A percentile compares a stretch with the other conserved stretches of the same genome.
phyloP scores from a whole-genome alignment of 2,797 vertebrate species.

The Lithobates sylvaticus region DNA sequence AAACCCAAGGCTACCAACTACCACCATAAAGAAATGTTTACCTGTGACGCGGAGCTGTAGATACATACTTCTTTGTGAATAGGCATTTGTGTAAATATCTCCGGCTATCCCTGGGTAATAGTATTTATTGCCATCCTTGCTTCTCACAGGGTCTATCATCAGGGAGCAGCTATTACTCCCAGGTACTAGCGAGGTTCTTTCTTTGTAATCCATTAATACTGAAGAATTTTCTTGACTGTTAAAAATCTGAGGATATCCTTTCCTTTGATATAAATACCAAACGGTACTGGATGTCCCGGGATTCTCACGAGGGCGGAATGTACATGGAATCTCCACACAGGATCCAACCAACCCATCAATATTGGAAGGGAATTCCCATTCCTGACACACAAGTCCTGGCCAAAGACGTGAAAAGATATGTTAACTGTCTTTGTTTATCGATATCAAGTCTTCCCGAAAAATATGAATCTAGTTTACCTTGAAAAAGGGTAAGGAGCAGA shows the following conservation, averaged over 20 bases:
- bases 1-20: not conserved
- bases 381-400: not conserved
- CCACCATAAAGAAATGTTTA: not conserved
- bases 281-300: conserved; percentile 49
- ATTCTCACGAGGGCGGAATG: conserved; percentile 66
- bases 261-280: conserved; percentile 64
- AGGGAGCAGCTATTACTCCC: not conserved
- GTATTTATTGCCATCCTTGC: not conserved
- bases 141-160: conserved; percentile 5
- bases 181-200: conserved; percentile 69
- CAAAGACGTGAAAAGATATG: not conserved
- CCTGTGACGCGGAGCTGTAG: not conserved
- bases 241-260: conserved; percentile 68
- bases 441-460: too few species aligned
- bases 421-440: too few species aligned
- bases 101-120: not conserved
- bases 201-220: conserved; percentile 70
- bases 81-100: not conserved
- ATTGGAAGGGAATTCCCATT: not conserved
- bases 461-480: not conserved
- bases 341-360: conserved; percentile 72
- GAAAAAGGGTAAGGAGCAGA: not conserved
- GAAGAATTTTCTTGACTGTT: conserved; percentile 70
- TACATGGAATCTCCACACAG: conserved; percentile 82
- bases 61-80: too few species aligned